Percentiles rank a stretch among this genome's conserved stretches.
phyloP scores from a whole-genome alignment of 2,113 vertebrate species.

The Otus sunia region DNA sequence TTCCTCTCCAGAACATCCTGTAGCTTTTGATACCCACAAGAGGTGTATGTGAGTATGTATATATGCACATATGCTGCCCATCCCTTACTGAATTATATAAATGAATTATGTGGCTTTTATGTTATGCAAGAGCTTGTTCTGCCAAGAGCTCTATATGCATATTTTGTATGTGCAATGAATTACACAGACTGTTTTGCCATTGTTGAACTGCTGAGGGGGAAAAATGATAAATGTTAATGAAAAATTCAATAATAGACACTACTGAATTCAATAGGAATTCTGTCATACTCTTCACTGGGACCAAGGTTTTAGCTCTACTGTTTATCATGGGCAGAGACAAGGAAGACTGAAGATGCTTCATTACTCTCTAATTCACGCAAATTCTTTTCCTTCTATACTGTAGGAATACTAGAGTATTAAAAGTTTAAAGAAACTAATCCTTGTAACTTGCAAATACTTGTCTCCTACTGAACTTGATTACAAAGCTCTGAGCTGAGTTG shows the following conservation, averaged over 20 bases:
- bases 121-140: conserved; percentile 35
- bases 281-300: not conserved
- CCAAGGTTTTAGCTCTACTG: not conserved
- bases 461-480: not conserved
- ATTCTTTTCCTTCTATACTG: not conserved
- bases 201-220: conserved; percentile 1
- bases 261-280: not conserved
- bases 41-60: not conserved
- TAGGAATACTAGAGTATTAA: not conserved
- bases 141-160: not conserved
- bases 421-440: conserved; percentile 20
- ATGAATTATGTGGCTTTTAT: conserved; percentile 24
- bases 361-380: not conserved
- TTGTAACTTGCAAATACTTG: not conserved
- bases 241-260: conserved; percentile 10
- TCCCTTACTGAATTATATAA: not conserved
- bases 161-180: conserved; percentile 35
- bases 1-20: not conserved
- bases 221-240: conserved; percentile 39
- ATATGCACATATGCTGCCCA: not conserved
- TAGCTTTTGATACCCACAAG: not conserved
- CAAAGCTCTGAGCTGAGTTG: not conserved
- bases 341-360: not conserved
- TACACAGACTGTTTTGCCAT: not conserved
- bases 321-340: not conserved